Evolutionary conservation across 2,888 invertebrate species (phyloP), one percentile per base, ranked within the genome.

Genomic region (Mythimna lalbum): DNA sequence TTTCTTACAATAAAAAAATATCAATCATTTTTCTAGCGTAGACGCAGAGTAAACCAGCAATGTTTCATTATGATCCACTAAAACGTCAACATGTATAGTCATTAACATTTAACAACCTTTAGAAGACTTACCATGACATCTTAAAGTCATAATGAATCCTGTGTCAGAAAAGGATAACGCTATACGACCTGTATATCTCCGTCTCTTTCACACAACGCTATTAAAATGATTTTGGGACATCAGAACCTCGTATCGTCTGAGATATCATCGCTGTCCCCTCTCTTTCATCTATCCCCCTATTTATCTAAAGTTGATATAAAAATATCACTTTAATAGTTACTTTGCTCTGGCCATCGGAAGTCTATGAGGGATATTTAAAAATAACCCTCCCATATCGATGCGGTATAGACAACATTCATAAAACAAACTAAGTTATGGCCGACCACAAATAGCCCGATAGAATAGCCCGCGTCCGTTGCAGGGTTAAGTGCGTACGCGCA

Each of bases 391-490:
- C 36, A 68, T 70, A 76, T 77, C 73, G 81, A 80, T 74, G 43
- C 53, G 69, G 72, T 71, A 61, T 79, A 61, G 61, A 77, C 64
- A 70, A 67, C 66, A 63, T 78, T 83, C 82, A 82, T 85, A 83
- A 82, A 82, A 77, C 65, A 49, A 63, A 64, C 73, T 74, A 84
- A 82, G 74, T 85, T 82, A 83, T 80, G 67, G 65, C 73, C 66
- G 43, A 57, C 76, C 76, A 69, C 71, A 82, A 83, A 84, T 83
- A 83, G 78, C 73, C 65, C 47, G 31, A 19, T 39, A 55, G 62
- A 80, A 80, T 80, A 78, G 70, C 61, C 55, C 66, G 62, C 72
- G 69, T 73, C 78, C 76, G 75, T 73, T 81, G 21, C 60, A 73
- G 73, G 63, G 69, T 80, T 74, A 83, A 82, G 67, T 74, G 69